These are phyloP conservation scores for Pelecanoides urinatrix DNA, from an alignment of 2,113 vertebrate genomes.

Conservation along the genomic window DNA sequence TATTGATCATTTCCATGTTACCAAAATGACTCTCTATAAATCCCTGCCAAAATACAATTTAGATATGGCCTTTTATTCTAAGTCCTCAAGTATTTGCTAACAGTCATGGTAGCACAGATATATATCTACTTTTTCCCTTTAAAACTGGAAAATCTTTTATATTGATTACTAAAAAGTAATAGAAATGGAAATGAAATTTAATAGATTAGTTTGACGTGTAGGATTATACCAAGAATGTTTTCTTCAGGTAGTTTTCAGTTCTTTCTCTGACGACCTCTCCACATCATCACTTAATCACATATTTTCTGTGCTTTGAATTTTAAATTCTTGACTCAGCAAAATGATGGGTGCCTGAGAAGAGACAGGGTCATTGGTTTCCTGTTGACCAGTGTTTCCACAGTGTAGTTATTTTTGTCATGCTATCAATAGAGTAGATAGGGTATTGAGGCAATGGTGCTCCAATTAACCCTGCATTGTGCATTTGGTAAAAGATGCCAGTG, in stretches of 20 bases:
- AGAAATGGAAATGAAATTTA: not conserved
- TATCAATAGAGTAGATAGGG: not conserved
- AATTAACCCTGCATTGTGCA: not conserved
- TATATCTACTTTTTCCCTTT: not conserved
- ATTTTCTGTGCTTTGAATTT: not conserved
- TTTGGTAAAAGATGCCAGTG: not conserved
- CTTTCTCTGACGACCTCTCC: not conserved
- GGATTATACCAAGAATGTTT: not conserved
- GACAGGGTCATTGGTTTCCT: not conserved
- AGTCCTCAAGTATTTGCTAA: not conserved
- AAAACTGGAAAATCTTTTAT: not conserved
- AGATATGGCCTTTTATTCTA: not conserved
- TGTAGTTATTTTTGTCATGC: not conserved
- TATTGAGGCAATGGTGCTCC: not conserved
- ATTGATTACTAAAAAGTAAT: not conserved
- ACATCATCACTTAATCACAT: accelerated
- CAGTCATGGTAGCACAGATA: not conserved
- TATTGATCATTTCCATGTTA: not conserved
- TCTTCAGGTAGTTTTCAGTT: not conserved
- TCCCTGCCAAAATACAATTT: not conserved
- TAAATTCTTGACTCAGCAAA: not conserved
- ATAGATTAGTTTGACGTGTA: not conserved
- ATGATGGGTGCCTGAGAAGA: not conserved
- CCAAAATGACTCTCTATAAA: not conserved
- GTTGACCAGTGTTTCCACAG: not conserved